A percentile compares a stretch with the other conserved stretches of the same genome.
phyloP scores from a whole-genome alignment of 2,113 vertebrate genomes.

The Phrynosoma platyrhinos region DNA sequence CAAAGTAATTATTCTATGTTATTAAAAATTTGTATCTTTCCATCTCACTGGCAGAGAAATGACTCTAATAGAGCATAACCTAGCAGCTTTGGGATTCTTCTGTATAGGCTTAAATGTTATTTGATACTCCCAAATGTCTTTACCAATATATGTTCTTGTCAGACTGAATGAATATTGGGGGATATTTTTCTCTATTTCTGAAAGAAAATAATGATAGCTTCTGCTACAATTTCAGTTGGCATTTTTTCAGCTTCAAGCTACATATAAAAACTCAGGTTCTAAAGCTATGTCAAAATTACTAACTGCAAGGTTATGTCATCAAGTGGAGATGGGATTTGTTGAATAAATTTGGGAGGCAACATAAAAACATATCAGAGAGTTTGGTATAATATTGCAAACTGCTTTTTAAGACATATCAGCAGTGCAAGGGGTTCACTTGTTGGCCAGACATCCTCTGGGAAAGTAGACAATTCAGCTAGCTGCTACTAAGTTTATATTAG shows the following conservation, averaged over 20 bases:
- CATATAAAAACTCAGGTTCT: slow-evolving; percentile 10
- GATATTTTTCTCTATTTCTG: slow-evolving; percentile 29
- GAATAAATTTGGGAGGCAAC: rapidly evolving
- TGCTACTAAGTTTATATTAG: background rate
- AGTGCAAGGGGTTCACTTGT: background rate
- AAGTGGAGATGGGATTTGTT: slow-evolving; percentile 13
- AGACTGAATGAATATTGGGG: background rate
- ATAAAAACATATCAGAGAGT: background rate
- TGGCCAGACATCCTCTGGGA: background rate
- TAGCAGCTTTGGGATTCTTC: slow-evolving; percentile 17
- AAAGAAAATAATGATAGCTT: slow-evolving; percentile 12
- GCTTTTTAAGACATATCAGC: too few species aligned
- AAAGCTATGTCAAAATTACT: slow-evolving; percentile 8
- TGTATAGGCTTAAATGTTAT: background rate
- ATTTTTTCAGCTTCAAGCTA: slow-evolving; percentile 19
- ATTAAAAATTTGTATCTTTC: slow-evolving; percentile 37
- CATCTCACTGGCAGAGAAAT: background rate
- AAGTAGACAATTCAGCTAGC: background rate
- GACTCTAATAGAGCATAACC: slow-evolving; percentile 24
- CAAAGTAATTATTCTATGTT: background rate
- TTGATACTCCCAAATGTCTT: background rate
- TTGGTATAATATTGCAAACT: background rate
- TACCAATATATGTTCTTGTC: slow-evolving; percentile 36
- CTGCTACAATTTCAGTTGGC: background rate
- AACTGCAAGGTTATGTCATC: background rate